Base-by-base conservation (phyloP, 1,140 invertebrate genomes). In the Bombus haemorrhoidalis region DNA sequence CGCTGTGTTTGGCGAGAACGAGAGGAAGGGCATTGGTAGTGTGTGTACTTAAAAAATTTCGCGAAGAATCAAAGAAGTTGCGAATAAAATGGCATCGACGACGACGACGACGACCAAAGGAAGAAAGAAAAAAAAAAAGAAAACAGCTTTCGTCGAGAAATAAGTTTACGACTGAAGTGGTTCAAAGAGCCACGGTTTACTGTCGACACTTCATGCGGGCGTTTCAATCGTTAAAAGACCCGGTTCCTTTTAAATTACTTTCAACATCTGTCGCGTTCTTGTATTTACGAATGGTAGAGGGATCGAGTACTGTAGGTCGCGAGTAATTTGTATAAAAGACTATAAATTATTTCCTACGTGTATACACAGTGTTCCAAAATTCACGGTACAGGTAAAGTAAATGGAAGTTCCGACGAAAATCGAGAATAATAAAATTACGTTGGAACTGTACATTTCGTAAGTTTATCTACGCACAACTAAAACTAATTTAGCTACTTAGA, bases 1-100 rank as follows among this genome's bases (percentile, higher is more conserved):
- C 25, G 25, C 18, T 10, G 18, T 25, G 59, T n/a, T 28, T 74
- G 8, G 64, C n/a, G 73, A 8, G 22, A 39, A 43, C 3, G 41
- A n/a, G 25, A 1, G 22, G 28, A n/a, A 12, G 39, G 25, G 39
- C 5, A 10, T 15, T 22, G 12, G 37, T 12, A 10, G 37, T 15
- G 62, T 79, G 25, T 79, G 34, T 41, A 53, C 18, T 66, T 47
- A 59, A 72, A 43, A 57, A 81, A 81, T 81, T 81, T 81, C 66
- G 13, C 66, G 43, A 81, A 59, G 37, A 81, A 81, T 81, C 79
- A 81, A 81, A 75, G 72, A 64, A 57, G 15, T 79, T 25, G 41
- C 41, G 79, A 41, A 28, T 68, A 69, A 80, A 53, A 80, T 57
- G 12, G 4, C n/a, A 28, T 28, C 3, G 25, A 10, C 22, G 10